Evolutionary conservation across 2,888 invertebrate species (phyloP).

Genomic region (Chromoteleia sp.): DNA sequence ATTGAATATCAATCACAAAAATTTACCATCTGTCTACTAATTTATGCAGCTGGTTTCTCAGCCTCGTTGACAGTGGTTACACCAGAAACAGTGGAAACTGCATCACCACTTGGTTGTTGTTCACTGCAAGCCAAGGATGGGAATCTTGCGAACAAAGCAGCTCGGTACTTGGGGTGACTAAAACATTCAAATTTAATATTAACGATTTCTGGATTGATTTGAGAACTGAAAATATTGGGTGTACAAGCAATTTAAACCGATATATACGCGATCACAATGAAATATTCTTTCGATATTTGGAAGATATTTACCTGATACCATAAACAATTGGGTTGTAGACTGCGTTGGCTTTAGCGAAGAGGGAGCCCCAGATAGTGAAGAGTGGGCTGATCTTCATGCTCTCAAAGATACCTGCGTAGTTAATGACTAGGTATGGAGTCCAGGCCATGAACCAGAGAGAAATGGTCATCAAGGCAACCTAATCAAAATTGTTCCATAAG

Average conservation of each 20-base stretch:
- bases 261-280: too few species aligned
- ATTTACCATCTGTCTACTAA: neutral
- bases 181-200: conserved; percentile 12
- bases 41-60: conserved; percentile 88
- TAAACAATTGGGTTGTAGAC: conserved; percentile 96
- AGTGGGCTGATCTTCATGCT: conserved; percentile 90
- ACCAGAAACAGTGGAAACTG: conserved; percentile 89
- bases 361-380: conserved; percentile 94
- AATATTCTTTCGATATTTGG: too few species aligned
- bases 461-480: conserved; percentile 95
- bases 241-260: too few species aligned
- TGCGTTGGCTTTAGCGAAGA: conserved; percentile 96
- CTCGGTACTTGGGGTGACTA: conserved; percentile 92
- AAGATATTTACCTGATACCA: conserved; percentile 94
- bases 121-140: conserved; percentile 90
- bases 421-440: conserved; percentile 95
- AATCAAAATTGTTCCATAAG: conserved; percentile 10
- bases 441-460: conserved; percentile 96
- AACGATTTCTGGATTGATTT: neutral
- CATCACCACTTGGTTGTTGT: conserved; percentile 85
- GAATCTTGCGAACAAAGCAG: conserved; percentile 91
- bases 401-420: conserved; percentile 92
- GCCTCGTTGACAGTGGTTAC: conserved; percentile 88
- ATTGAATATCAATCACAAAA: conserved; percentile 39
- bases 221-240: too few species aligned